A percentile compares a stretch with the other conserved stretches of the same genome.
These are phyloP conservation scores for Eumeta japonica DNA, from an alignment of 1,140 invertebrate species.

Conservation along the genomic window DNA sequence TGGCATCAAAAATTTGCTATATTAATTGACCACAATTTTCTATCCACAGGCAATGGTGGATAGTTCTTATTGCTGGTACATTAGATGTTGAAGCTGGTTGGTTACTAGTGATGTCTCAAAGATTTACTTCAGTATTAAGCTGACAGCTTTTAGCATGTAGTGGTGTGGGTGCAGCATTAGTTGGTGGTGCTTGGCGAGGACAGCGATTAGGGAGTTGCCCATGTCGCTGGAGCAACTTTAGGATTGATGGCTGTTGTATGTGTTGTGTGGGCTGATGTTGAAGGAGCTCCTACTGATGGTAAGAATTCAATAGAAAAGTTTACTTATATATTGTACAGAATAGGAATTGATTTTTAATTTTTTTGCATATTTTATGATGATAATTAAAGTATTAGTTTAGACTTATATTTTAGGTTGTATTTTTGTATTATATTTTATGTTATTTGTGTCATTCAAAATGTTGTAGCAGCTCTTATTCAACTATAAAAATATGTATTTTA, in stretches of 20 bases:
- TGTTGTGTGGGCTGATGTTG: slow-evolving; percentile 80
- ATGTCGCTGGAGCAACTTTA: slow-evolving; percentile 78
- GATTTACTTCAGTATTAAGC: slow-evolving; percentile 51
- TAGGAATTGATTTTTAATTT: too few species aligned
- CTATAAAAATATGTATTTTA: slow-evolving; percentile 5
- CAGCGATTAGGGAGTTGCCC: slow-evolving; percentile 67
- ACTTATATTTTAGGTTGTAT: slow-evolving; percentile 9
- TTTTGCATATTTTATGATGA: too few species aligned
- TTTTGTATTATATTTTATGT: slow-evolving; percentile 7
- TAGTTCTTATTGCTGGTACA: slow-evolving; percentile 34
- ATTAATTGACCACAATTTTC: too few species aligned
- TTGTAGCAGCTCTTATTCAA: too few species aligned
- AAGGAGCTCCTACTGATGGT: slow-evolving; percentile 67
- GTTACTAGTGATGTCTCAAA: slow-evolving; percentile 47
- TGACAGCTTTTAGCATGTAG: slow-evolving; percentile 85
- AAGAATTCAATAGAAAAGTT: too few species aligned
- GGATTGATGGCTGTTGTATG: slow-evolving; percentile 81
- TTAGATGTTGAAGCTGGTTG: slow-evolving; percentile 66
- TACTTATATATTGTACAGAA: not conserved
- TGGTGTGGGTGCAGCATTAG: slow-evolving; percentile 79
- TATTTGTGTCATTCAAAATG: slow-evolving; percentile 5
- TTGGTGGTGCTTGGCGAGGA: slow-evolving; percentile 68
- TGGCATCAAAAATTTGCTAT: too few species aligned
- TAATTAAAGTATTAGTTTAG: too few species aligned
- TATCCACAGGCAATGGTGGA: slow-evolving; percentile 46